Evolutionary conservation across 2,888 invertebrate species (phyloP).

Genomic region (Plagodis dolabraria): DNA sequence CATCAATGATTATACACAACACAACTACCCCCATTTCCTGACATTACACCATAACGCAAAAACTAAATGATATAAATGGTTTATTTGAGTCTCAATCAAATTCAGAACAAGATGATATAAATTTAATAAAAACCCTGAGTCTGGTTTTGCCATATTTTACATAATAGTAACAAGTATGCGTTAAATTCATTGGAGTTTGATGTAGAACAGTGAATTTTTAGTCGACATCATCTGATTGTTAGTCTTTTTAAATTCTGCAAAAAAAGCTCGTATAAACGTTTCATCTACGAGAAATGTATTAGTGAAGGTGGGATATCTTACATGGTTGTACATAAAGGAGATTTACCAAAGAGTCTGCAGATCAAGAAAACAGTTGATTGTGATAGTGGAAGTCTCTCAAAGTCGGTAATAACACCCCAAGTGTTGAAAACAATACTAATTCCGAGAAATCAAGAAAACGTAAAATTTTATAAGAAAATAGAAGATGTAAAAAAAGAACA

Average conservation of each 20-base stretch:
- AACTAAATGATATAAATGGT: no score
- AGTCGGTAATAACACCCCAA: constrained; percentile 4
- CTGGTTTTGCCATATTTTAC: no score
- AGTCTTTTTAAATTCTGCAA: not conserved
- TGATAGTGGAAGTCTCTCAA: constrained; percentile 1
- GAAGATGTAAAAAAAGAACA: no score
- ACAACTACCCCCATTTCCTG: no score
- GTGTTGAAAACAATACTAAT: constrained; percentile 3
- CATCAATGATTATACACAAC: no score
- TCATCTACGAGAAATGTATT: constrained; percentile 1
- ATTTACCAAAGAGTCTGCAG: constrained; percentile 1
- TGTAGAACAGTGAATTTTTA: no score
- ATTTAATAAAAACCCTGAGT: no score
- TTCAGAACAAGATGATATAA: no score
- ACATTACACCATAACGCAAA: no score
- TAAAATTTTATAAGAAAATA: not conserved
- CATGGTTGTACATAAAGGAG: constrained; percentile 1
- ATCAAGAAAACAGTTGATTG: constrained; percentile 2
- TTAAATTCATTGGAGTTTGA: no score
- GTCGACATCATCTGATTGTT: constrained; percentile 1
- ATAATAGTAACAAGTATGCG: no score
- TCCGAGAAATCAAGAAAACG: constrained; percentile 1
- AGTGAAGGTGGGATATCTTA: not conserved
- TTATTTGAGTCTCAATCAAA: no score
- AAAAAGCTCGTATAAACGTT: not conserved